A percentile compares a stretch with the other conserved stretches of the same genome.
Conservation (phyloP, 2,888 invertebrate species). For the Drosophila demipolita region DNA sequence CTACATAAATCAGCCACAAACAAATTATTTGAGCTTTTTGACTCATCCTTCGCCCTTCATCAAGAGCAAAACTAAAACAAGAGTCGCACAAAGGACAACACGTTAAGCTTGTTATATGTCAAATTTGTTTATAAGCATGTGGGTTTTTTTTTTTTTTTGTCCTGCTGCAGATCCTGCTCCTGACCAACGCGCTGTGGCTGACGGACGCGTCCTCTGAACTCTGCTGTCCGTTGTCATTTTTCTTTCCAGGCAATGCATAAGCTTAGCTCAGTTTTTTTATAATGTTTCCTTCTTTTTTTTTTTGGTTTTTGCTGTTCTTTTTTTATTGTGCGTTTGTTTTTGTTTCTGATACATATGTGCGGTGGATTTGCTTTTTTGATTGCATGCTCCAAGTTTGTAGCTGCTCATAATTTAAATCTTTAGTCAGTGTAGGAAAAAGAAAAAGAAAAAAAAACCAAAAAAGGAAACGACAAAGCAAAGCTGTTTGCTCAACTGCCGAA, state of each 20-base stretch:
- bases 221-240: conserved; percentile 50
- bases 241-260: conserved; percentile 35
- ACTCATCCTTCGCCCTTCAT: conserved; percentile 12
- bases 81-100: conserved; percentile 58
- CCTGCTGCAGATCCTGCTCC: conserved; percentile 29
- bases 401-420: conserved; percentile 50
- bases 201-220: conserved; percentile 46
- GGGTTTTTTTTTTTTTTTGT: conserved; percentile 6
- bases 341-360: conserved; percentile 28
- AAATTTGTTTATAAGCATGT: conserved; percentile 69
- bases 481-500: conserved; percentile 36
- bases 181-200: conserved; percentile 21
- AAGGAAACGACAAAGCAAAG: conserved; percentile 16
- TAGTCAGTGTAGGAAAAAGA: conserved; percentile 13
- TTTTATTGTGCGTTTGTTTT: conserved; percentile 35
- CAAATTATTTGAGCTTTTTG: conserved; percentile 66
- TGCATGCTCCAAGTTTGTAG: conserved; percentile 39
- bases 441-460: conserved; percentile 13
- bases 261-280: conserved; percentile 41
- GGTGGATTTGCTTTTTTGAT: conserved; percentile 48
- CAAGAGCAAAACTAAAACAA: conserved; percentile 26
- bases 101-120: conserved; percentile 78
- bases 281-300: conserved; percentile 27
- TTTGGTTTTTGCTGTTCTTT: neutral
- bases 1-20: conserved; percentile 69